Conservation (phyloP, 2,888 invertebrate species). For the Marasmarcha lunaedactyla region DNA sequence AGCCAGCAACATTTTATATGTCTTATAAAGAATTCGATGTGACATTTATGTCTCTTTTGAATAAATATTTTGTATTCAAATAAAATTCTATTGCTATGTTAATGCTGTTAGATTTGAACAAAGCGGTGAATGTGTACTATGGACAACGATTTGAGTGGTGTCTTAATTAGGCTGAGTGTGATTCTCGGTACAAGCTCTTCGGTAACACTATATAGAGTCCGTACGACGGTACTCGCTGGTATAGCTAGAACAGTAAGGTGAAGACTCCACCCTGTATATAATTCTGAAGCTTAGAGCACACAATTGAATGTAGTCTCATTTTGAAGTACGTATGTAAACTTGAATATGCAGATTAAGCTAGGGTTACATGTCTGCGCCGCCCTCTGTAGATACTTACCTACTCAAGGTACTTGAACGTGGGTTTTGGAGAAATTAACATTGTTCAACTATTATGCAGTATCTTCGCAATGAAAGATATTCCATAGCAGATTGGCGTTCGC, state of each 20-base stretch:
- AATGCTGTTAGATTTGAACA: slow-evolving; percentile 17
- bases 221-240: no score
- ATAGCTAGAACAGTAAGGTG: neutral
- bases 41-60: slow-evolving; percentile 1
- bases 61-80: neutral
- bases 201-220: no score
- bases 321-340: slow-evolving; percentile 8
- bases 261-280: neutral
- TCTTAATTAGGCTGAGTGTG: slow-evolving; percentile 6
- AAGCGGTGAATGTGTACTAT: slow-evolving; percentile 20
- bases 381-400: slow-evolving; percentile 16
- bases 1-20: neutral
- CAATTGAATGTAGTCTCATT: slow-evolving; percentile 2
- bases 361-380: slow-evolving; percentile 48
- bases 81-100: slow-evolving; percentile 10
- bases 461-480: neutral
- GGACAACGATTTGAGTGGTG: slow-evolving; percentile 9
- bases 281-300: neutral
- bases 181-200: no score
- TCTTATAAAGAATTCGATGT: neutral
- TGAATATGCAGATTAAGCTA: slow-evolving; percentile 57
- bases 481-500: neutral
- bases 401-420: slow-evolving; percentile 37
- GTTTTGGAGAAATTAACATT: slow-evolving; percentile 49
- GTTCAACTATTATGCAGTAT: slow-evolving; percentile 30